Percentiles rank a stretch among this genome's conserved stretches.
These are phyloP conservation scores for Cisticola juncidis DNA, from an alignment of 2,113 vertebrate species.

Conservation along the genomic window DNA sequence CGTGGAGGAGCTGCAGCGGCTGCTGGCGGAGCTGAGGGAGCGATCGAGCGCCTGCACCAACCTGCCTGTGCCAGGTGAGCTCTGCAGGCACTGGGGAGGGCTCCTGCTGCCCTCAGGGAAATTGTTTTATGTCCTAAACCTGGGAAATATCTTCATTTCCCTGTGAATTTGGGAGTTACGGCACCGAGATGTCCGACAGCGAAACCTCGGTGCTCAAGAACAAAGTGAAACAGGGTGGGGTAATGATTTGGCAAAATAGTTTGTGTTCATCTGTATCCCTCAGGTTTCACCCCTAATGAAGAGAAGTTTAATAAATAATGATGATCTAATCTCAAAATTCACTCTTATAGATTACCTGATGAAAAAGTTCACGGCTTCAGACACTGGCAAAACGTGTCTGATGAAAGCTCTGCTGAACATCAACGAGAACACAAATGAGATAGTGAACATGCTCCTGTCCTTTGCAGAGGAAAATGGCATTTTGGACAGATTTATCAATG, in stretches of 20 bases:
- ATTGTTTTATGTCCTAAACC: background rate
- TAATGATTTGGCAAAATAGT: background rate
- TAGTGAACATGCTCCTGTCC: slow-evolving; percentile 64
- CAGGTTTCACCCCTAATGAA: background rate
- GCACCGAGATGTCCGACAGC: background rate
- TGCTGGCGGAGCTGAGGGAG: slow-evolving; percentile 68
- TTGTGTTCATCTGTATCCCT: background rate
- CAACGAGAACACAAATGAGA: slow-evolving; percentile 72
- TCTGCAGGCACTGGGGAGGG: background rate
- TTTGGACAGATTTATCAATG: slow-evolving; percentile 77
- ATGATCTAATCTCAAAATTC: background rate
- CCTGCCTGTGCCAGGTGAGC: slow-evolving; percentile 57
- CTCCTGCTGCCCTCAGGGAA: background rate
- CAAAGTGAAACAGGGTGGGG: background rate
- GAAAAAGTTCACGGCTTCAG: slow-evolving; percentile 76
- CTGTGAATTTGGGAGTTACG: background rate
- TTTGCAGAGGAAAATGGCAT: slow-evolving; percentile 76
- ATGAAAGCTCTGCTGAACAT: slow-evolving; percentile 85
- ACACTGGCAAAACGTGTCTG: slow-evolving; percentile 81
- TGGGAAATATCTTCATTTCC: background rate
- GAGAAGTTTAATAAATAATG: background rate
- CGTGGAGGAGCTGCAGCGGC: slow-evolving; percentile 48
- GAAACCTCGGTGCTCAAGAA: background rate
- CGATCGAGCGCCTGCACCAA: background rate
- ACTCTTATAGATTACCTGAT: slow-evolving; percentile 75